Conservation (phyloP, 2,113 vertebrate genomes). For the Motacilla alba region DNA sequence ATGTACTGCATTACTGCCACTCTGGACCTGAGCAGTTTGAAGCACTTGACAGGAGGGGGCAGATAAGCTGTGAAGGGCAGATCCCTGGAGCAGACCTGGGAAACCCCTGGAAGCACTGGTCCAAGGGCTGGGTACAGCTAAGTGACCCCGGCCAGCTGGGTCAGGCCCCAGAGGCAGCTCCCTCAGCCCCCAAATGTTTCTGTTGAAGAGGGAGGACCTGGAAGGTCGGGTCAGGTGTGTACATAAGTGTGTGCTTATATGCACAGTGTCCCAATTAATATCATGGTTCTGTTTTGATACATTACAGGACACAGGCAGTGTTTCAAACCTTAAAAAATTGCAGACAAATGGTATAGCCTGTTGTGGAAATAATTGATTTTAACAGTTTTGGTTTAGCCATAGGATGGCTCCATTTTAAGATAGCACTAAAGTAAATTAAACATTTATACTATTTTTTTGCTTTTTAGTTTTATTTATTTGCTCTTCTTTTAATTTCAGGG, state of each 20-base stretch:
- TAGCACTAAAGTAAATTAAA: not conserved
- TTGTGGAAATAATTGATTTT: not conserved
- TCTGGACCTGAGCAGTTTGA: not conserved
- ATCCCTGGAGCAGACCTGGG: not conserved
- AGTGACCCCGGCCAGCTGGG: not conserved
- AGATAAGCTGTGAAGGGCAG: not conserved
- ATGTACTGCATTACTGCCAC: not conserved
- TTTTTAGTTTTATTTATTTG: not conserved
- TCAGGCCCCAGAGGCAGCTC: not conserved
- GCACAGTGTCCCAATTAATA: not conserved
- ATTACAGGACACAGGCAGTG: not conserved
- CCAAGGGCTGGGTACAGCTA: not conserved
- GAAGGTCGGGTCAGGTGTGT: not conserved
- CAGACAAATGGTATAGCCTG: not conserved
- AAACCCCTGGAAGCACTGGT: not conserved
- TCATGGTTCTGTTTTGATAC: rapidly evolving
- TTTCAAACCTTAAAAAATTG: not conserved
- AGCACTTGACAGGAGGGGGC: not conserved
- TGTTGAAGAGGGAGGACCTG: not conserved
- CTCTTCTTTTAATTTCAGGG: not conserved
- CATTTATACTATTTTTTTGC: not conserved
- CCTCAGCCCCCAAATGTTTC: not conserved
- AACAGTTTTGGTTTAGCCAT: not conserved
- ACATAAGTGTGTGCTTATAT: too few species aligned
- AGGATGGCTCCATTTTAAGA: not conserved